Evolutionary conservation across 2,113 vertebrate species (phyloP), one percentile per base, ranked within the genome.

Genomic region (Actenoides lindsayi): DNA sequence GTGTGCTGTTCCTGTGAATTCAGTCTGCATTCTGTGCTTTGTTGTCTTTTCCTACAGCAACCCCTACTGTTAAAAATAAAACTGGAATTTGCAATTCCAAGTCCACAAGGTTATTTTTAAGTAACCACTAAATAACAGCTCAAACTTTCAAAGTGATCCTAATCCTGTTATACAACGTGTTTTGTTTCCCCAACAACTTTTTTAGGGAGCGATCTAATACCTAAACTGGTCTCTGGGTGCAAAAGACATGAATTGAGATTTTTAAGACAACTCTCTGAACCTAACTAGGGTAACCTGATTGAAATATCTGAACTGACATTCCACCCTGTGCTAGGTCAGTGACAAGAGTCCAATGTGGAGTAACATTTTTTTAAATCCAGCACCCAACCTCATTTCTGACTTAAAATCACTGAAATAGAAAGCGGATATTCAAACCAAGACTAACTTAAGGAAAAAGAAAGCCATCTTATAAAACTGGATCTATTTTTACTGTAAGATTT

Each of bases 11-110:
- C 46, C 73, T 92, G 50, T 81, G 83, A 93, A 67, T 75, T 90
- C 68, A 73, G 48, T 83, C 90, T 69, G 56, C 62, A 94, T 70
- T 88, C 46, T 3, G 3, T 35, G 48, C 60, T 87, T 93, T 93
- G 41, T 93, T 94, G 71, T 81, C 89, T 94, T 94, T 93, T 90
- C 90, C 78, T 95, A 64, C 82, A 97, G 96, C 96, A 96, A 79
- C 95, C 90, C 90, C 92, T 97, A 92, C 96, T 76, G 93, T 97
- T 93, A 96, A 92, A 96, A 96, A 93, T 88, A 94, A 85, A 83
- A 42, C 67, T 71, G 76, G 56, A 94, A 91, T 91, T 96, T 88
- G 91, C 67, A 90, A 46, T 46, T 90, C 24, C 33, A 62, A 87
- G 59, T 67, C 39, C 59, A 79, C 7, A 16, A 77, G 39, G 44